Evolutionary conservation across 2,888 invertebrate species (phyloP).

Genomic region (Cerastis rubricosa): DNA sequence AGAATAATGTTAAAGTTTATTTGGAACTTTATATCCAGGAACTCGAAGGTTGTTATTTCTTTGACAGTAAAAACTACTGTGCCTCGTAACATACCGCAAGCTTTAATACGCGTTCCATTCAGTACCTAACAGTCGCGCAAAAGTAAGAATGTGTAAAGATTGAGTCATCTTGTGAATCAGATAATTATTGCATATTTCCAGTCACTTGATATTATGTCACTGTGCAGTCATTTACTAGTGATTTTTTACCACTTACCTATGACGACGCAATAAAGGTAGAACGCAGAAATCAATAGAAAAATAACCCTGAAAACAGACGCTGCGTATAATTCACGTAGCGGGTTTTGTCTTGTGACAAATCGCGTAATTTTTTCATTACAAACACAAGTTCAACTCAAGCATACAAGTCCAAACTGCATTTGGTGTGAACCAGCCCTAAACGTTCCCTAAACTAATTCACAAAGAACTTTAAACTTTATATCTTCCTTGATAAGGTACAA

Average conservation of each 20-base stretch:
- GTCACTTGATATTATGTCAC: neutral
- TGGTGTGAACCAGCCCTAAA: constrained; percentile 17
- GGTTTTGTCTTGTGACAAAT: neutral
- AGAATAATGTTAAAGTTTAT: neutral
- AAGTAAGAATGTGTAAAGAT: neutral
- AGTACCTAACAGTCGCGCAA: neutral
- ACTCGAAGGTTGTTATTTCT: neutral
- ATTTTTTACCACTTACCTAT: neutral
- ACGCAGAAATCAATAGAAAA: neutral
- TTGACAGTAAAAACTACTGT: neutral
- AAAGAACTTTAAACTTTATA: constrained; percentile 29
- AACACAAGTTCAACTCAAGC: neutral
- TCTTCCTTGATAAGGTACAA: constrained; percentile 24
- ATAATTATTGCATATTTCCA: neutral
- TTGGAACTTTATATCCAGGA: neutral
- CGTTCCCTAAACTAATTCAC: constrained; percentile 9
- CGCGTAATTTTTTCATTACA: neutral
- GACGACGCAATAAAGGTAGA: neutral
- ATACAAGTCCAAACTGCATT: constrained; percentile 10
- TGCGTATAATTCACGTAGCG: neutral
- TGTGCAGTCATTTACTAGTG: neutral
- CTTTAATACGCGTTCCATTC: neutral
- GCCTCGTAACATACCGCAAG: neutral
- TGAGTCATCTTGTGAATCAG: neutral
- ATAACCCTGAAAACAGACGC: neutral